phyloP scores from a whole-genome alignment of 2,888 invertebrate species.

The Agriotes lineatus region DNA sequence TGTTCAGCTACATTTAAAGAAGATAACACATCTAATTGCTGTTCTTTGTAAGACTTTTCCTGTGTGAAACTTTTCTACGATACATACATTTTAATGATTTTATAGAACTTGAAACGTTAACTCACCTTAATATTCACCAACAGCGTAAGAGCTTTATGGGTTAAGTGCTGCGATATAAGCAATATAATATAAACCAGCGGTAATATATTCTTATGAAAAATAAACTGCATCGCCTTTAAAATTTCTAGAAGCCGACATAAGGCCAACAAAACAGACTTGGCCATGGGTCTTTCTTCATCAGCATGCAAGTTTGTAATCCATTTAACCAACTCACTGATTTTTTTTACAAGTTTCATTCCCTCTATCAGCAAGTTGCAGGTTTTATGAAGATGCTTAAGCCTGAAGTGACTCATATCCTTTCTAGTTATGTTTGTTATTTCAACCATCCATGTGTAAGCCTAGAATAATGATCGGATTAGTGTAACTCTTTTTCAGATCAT shows the following conservation, averaged over 20 bases:
- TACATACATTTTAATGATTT: constrained; percentile 2
- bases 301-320: constrained; percentile 79
- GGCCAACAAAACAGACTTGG: constrained; percentile 78
- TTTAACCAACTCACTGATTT: constrained; percentile 67
- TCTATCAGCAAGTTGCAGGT: constrained; percentile 71
- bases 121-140: constrained; percentile 77
- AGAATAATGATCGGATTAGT: constrained; percentile 47
- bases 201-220: constrained; percentile 77
- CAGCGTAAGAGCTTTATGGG: constrained; percentile 79
- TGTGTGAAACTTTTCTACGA: constrained; percentile 70
- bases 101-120: constrained; percentile 4
- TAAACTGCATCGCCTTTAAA: constrained; percentile 81
- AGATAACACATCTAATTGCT: constrained; percentile 78
- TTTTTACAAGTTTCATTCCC: constrained; percentile 64
- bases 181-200: constrained; percentile 80
- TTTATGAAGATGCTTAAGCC: constrained; percentile 70
- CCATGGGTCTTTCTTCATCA: constrained; percentile 81
- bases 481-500: not conserved
- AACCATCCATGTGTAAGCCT: constrained; percentile 74
- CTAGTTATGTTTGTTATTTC: constrained; percentile 70
- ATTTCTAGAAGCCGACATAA: constrained; percentile 87
- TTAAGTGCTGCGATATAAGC: constrained; percentile 84
- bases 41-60: constrained; percentile 75
- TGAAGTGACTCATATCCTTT: constrained; percentile 66
- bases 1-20: constrained; percentile 81